Evolutionary conservation across 2,888 invertebrate genomes (phyloP).

Genomic region (Laothoe populi): DNA sequence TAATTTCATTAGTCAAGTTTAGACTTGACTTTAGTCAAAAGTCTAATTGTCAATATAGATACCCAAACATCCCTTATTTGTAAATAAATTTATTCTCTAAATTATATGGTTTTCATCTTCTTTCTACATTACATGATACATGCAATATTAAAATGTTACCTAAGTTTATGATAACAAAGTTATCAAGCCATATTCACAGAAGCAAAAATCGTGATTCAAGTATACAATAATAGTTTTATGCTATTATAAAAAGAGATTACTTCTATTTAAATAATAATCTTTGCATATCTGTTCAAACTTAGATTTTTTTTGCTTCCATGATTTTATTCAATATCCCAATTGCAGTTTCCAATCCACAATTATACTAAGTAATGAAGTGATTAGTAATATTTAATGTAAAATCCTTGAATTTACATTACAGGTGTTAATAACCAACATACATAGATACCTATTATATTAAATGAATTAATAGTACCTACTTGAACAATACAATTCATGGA

Average conservation of each 20-base stretch:
- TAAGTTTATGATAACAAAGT: neutral
- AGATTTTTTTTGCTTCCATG: no score
- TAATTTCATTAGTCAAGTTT: conserved; percentile 24
- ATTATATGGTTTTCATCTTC: conserved; percentile 1
- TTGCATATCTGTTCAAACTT: no score
- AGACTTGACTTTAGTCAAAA: no score
- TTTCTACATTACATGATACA: conserved; percentile 1
- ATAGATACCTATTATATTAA: conserved; percentile 1
- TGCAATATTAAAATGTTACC: neutral
- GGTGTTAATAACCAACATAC: neutral
- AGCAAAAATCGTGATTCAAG: neutral
- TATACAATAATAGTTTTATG: neutral
- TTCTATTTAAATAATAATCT: no score
- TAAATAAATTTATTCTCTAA: neutral
- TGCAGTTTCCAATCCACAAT: neutral
- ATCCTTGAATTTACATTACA: neutral
- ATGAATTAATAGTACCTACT: neutral
- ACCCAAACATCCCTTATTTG: neutral
- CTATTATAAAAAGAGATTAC: neutral
- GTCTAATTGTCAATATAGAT: conserved; percentile 3
- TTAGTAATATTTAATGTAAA: conserved; percentile 4
- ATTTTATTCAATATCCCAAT: no score
- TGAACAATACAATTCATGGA: conserved; percentile 13
- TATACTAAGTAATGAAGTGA: neutral
- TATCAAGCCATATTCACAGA: neutral